Conservation (phyloP, 2,113 vertebrate species). For the Chaenogobius annularis region DNA sequence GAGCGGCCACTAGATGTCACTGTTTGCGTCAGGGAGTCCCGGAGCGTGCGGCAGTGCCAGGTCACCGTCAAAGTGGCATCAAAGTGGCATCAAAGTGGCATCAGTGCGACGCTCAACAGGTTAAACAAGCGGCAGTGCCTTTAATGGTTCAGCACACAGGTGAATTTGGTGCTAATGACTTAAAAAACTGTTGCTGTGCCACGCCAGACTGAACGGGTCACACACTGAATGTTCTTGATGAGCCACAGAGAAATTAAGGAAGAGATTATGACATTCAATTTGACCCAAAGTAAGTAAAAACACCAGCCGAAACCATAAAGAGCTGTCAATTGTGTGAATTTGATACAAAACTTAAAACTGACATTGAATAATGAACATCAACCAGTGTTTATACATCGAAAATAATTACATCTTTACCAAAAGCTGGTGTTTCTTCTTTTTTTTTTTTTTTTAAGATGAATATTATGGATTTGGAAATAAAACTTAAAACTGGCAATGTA, state of each 20-base stretch:
- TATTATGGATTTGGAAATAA: neutral
- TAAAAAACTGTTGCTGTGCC: neutral
- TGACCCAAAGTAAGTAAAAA: neutral
- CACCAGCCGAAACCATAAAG: too few relatives aligned
- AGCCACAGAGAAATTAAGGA: neutral
- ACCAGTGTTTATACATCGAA: too few relatives aligned
- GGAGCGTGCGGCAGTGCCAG: neutral
- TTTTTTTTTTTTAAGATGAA: too few relatives aligned
- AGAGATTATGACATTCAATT: neutral
- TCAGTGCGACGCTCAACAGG: neutral
- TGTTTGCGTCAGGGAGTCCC: conserved; percentile 26
- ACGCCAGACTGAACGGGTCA: neutral
- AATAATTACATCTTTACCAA: too few relatives aligned
- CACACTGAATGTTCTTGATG: neutral
- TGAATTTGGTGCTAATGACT: neutral
- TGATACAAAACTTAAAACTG: too few relatives aligned
- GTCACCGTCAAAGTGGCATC: neutral
- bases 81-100: neutral
- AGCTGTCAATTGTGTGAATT: too few relatives aligned
- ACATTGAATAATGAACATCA: too few relatives aligned
- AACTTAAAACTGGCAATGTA: neutral
- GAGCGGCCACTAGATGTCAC: conserved; percentile 56
- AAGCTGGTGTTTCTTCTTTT: too few relatives aligned
- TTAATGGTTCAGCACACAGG: conserved; percentile 1
- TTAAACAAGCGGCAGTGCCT: neutral